Conservation (phyloP, 2,113 vertebrate species). For the Amphilophus citrinellus region DNA sequence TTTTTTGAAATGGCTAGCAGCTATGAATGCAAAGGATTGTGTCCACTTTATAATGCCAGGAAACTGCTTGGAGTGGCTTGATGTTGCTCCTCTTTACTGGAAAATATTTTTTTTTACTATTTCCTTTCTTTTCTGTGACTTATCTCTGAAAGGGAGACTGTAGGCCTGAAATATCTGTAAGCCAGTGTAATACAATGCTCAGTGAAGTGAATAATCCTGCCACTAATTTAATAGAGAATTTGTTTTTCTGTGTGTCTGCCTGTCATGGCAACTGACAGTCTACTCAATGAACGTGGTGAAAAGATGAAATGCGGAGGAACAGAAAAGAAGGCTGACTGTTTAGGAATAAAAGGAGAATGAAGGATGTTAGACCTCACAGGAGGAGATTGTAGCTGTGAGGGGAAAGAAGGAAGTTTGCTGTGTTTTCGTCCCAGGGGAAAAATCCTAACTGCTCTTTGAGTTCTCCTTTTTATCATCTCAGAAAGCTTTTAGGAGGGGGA, state of each 20-base stretch:
- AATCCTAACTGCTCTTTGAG: conserved; percentile 33
- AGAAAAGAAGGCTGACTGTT: conserved; percentile 68
- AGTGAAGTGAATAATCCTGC: conserved; percentile 61
- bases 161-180: conserved; percentile 48
- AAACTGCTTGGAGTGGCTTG: conserved; percentile 42
- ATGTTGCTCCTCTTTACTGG: conserved; percentile 37
- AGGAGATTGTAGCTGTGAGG: conserved; percentile 49
- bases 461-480: conserved; percentile 9
- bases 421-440: conserved; percentile 55
- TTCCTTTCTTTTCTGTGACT: conserved; percentile 53
- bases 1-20: conserved; percentile 32
- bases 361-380: conserved; percentile 66
- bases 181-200: conserved; percentile 43
- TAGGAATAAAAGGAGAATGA: conserved; percentile 65
- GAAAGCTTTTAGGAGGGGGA: not conserved
- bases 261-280: conserved; percentile 67
- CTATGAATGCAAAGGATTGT: conserved; percentile 56
- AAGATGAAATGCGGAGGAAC: conserved; percentile 66
- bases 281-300: conserved; percentile 34
- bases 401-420: conserved; percentile 28
- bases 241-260: conserved; percentile 47
- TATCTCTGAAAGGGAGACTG: conserved; percentile 47
- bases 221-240: conserved; percentile 64
- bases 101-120: conserved; percentile 53
- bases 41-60: conserved; percentile 35